These are phyloP conservation scores for Melinopterus prodromus DNA, from an alignment of 2,888 invertebrate genomes.

Conservation along the genomic window DNA sequence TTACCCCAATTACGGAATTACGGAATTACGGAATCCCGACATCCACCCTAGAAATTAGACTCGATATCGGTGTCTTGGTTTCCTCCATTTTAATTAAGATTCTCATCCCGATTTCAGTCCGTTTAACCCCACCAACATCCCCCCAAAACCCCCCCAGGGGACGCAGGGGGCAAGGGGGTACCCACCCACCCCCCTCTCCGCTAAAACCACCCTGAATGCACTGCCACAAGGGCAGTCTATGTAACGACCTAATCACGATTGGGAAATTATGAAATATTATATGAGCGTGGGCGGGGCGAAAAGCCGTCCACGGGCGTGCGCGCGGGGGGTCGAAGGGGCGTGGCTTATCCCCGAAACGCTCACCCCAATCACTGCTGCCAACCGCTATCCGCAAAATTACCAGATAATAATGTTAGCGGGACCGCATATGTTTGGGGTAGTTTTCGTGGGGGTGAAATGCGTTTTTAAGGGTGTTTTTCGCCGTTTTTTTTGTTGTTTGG, in stretches of 20 bases:
- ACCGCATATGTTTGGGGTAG: constrained; percentile 42
- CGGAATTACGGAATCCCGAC: neutral
- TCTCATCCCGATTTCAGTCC: constrained; percentile 11
- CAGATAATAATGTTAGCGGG: constrained; percentile 53
- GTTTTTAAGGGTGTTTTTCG: neutral
- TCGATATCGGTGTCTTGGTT: constrained; percentile 16
- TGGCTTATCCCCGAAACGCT: constrained; percentile 45
- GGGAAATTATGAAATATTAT: constrained; percentile 48
- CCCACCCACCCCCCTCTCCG: constrained; percentile 11
- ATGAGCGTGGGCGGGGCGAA: constrained; percentile 50
- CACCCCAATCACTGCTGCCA: constrained; percentile 54
- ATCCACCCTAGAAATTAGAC: constrained; percentile 25
- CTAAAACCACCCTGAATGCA: neutral
- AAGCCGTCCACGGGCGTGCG: constrained; percentile 43
- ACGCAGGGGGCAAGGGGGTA: neutral
- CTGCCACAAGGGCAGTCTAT: constrained; percentile 11
- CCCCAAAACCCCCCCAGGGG: neutral
- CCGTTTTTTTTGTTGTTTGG: constrained; percentile 7
- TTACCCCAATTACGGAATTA: constrained; percentile 30
- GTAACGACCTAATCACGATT: neutral
- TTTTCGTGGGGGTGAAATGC: neutral
- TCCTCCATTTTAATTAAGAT: constrained; percentile 35
- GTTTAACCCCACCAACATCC: neutral
- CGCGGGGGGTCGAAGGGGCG: constrained; percentile 43
- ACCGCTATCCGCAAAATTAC: constrained; percentile 52